phyloP scores from a whole-genome alignment of 2,797 vertebrate genomes.

The Ambastaia sidthimunki region DNA sequence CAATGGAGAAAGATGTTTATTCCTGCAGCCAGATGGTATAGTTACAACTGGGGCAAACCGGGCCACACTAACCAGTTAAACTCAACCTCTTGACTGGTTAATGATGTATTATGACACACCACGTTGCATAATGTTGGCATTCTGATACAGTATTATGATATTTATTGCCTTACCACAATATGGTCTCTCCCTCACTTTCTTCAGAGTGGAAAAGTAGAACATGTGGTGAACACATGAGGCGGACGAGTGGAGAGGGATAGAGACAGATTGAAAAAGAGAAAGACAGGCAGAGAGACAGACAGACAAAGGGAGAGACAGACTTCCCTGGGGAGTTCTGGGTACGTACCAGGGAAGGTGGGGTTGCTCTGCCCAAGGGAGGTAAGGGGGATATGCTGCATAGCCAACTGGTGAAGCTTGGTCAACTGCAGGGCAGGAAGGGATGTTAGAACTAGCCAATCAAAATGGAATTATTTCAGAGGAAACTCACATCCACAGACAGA shows the following conservation, averaged over 20 bases:
- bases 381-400: slow-evolving; percentile 98
- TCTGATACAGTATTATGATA: slow-evolving; percentile 40
- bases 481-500: slow-evolving; percentile 83
- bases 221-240: slow-evolving; percentile 51
- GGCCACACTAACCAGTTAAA: background rate
- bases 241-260: slow-evolving; percentile 70
- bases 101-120: background rate
- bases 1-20: background rate
- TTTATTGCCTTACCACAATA: slow-evolving; percentile 48
- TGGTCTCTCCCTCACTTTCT: slow-evolving; percentile 38
- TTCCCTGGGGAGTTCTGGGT: slow-evolving; percentile 91
- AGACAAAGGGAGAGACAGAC: slow-evolving; percentile 85
- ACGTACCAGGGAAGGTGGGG: slow-evolving; percentile 99
- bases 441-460: slow-evolving; percentile 98
- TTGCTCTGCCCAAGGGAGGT: slow-evolving; percentile 99
- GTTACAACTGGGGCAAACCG: background rate
- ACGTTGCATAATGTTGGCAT: slow-evolving; percentile 26
- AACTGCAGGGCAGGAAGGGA: slow-evolving; percentile 98
- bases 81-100: background rate
- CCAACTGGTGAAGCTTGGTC: slow-evolving; percentile 99
- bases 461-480: slow-evolving; percentile 94
- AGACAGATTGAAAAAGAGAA: slow-evolving; percentile 62
- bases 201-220: slow-evolving; percentile 45
- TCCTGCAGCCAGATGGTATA: slow-evolving; percentile 2
- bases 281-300: slow-evolving; percentile 52